Evolutionary conservation across 2,797 vertebrate genomes (phyloP).

Genomic region (Nothura maculosa): DNA sequence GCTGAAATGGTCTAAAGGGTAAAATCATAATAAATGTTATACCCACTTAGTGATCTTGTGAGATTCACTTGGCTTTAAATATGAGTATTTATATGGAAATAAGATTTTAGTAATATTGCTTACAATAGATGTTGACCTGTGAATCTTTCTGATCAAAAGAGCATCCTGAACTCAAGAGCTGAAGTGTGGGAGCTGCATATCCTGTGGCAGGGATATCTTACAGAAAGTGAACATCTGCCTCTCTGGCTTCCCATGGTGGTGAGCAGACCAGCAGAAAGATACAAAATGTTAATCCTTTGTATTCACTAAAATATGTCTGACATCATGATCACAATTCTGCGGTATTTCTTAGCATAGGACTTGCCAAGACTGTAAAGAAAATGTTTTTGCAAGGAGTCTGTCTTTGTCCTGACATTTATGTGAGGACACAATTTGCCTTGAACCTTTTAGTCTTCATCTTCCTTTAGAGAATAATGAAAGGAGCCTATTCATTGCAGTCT

Average conservation of each 20-base stretch:
- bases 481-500: constrained; percentile 65
- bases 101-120: neutral
- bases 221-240: neutral
- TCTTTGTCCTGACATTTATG: constrained; percentile 61
- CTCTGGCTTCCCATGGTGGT: neutral
- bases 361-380: constrained; percentile 59
- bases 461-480: constrained; percentile 67
- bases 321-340: constrained; percentile 3
- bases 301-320: constrained; percentile 20
- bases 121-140: neutral
- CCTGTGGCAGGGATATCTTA: neutral
- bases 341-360: constrained; percentile 12
- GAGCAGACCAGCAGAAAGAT: neutral
- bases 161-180: neutral
- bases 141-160: neutral
- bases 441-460: constrained; percentile 63
- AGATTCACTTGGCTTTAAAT: neutral
- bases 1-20: neutral
- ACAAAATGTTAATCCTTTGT: constrained; percentile 6
- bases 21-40: neutral
- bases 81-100: neutral
- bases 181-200: neutral
- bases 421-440: constrained; percentile 48
- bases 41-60: neutral
- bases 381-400: constrained; percentile 59